Evolutionary conservation across 1,140 invertebrate species (phyloP), one percentile per base, ranked within the genome.

Genomic region (Drosophila willistoni): DNA sequence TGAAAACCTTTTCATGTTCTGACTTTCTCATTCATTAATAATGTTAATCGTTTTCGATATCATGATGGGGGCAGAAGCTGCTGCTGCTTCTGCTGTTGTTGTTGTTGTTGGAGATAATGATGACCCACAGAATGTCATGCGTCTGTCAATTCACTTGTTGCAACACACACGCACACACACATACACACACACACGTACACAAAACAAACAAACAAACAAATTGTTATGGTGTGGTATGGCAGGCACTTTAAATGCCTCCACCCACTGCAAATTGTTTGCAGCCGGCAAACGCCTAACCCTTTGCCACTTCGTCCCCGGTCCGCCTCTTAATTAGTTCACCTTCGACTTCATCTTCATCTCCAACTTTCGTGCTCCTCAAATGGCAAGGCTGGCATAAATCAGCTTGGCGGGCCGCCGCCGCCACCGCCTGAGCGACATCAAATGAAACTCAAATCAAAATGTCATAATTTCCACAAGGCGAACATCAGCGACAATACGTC

Each of bases 361-460:
- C 29, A 29, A 6, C 29, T 29, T 29, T 29, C 34, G 7, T 36
- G 22, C n/a, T 5, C 12, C 36, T 25, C 33, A 3, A 25, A 17
- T 51, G 36, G 29, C 36, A 10, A 22, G 60, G 4, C 44, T 36
- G 47, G 13, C 22, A 47, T n/a, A 17, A 34, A 63, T 47, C 22
- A 42, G 61, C 25, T 12, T 25, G 22, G 51, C 55, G 25, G 55
- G 29, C 29, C 0, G 47, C 19, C 17, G 47, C 19, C 17, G 44
- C 2, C 17, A n/a, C 2, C 22, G 13, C 72, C 83, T 83, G 72
- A 83, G 73, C 79, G 80, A 87, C 84, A 80, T 87, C 83, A 87
- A 87, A 87, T 87, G 84, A 63, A 71, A 71, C 77, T 83, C 73
- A 89, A 87, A 87, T 87, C 84, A 87, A 87, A 87, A 89, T 89